A percentile compares a stretch with the other conserved stretches of the same genome.
Conservation (phyloP, 2,888 invertebrate genomes). For the Ceriagrion tenellum region DNA sequence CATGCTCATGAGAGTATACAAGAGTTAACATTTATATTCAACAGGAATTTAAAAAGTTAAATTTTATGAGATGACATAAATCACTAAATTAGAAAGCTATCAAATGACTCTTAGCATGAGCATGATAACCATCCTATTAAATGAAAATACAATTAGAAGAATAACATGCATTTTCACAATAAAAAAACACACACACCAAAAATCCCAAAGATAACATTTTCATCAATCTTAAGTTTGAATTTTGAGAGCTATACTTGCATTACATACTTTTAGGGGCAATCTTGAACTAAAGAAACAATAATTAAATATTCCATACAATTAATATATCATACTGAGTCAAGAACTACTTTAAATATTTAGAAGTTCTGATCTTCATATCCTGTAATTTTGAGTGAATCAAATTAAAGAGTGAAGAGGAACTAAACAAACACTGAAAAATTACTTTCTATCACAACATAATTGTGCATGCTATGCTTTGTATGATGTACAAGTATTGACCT, state of each 20-base stretch:
- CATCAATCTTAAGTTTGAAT: neutral
- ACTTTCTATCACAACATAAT: neutral
- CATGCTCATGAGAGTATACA: neutral
- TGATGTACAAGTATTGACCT: neutral
- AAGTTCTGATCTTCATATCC: neutral
- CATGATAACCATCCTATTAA: neutral
- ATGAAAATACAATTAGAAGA: constrained; percentile 22
- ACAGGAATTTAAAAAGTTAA: neutral
- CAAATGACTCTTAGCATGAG: constrained; percentile 17
- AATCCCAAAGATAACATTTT: constrained; percentile 5
- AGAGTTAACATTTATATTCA: neutral
- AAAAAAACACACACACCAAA: constrained; percentile 22
- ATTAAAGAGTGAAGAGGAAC: neutral
- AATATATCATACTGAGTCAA: neutral
- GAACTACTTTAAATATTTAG: neutral
- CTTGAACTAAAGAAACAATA: neutral
- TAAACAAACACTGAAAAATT: neutral
- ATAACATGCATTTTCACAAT: constrained; percentile 32
- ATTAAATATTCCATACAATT: neutral
- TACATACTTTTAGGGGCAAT: neutral
- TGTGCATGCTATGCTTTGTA: neutral
- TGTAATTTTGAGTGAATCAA: neutral
- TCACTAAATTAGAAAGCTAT: constrained; percentile 6
- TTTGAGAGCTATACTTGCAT: neutral
- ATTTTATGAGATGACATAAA: constrained; percentile 20